phyloP scores from a whole-genome alignment of 1,140 invertebrate genomes.

The Eriocheir sinensis region DNA sequence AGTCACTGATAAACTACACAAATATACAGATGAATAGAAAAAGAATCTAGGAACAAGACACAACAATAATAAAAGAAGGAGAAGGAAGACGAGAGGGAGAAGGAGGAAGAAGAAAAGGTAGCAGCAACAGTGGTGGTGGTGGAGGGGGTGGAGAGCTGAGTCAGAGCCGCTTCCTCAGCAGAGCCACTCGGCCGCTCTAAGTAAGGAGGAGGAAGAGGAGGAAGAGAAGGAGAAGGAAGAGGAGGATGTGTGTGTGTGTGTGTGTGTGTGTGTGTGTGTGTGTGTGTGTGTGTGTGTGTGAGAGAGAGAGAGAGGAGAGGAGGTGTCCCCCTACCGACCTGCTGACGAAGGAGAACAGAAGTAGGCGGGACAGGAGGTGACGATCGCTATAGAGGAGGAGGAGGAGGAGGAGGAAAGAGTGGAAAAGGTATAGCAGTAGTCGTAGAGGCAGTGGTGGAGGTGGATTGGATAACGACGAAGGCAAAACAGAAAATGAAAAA shows the following conservation, averaged over 20 bases:
- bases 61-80: too few species aligned
- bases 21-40: too few species aligned
- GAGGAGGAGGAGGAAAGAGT: neutral
- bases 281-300: neutral
- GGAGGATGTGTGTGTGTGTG: neutral
- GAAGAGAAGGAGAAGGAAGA: neutral
- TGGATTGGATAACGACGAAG: neutral
- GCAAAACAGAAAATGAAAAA: neutral
- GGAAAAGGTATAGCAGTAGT: neutral
- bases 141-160: neutral
- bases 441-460: neutral
- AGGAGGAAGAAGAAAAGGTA: neutral
- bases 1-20: too few species aligned
- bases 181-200: neutral
- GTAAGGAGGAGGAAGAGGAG: slow-evolving; percentile 18
- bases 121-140: neutral
- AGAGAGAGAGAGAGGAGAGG: neutral
- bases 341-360: neutral
- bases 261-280: neutral
- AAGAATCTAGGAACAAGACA: too few species aligned
- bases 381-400: too few species aligned
- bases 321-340: neutral
- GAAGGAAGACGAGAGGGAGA: slow-evolving; percentile 1
- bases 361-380: neutral
- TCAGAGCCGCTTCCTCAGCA: neutral